phyloP scores from a whole-genome alignment of 64 coral and sea anemone genomes.

The Actinia tenebrosa region DNA sequence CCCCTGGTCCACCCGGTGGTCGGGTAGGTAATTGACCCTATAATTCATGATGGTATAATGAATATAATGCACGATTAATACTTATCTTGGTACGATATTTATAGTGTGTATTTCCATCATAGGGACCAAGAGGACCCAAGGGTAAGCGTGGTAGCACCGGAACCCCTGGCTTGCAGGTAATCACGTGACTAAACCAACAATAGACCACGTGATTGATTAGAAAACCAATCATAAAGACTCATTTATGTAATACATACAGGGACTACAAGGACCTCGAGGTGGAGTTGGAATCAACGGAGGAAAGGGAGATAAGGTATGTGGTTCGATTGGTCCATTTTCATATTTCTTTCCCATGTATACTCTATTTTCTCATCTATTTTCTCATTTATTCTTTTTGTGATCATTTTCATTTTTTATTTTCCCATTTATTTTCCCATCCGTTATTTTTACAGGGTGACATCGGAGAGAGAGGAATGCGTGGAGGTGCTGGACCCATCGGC shows the following conservation, averaged over 20 bases:
- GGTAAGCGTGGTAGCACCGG: neutral
- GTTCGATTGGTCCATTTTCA: too few relatives aligned
- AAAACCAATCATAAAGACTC: neutral
- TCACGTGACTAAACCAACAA: neutral
- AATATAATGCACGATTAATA: too few relatives aligned
- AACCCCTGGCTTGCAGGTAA: neutral
- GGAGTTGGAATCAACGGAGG: neutral
- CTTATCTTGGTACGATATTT: too few relatives aligned
- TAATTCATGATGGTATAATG: too few relatives aligned
- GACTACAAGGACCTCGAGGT: neutral
- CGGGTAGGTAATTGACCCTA: conserved; percentile 8
- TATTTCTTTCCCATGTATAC: too few relatives aligned
- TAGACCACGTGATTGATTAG: neutral
- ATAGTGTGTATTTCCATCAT: neutral
- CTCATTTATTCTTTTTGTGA: neutral
- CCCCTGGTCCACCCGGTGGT: conserved; percentile 16
- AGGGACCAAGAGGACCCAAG: conserved; percentile 8
- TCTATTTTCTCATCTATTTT: too few relatives aligned
- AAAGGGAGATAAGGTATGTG: conserved; percentile 1
- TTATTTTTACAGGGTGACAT: neutral
- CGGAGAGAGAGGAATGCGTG: neutral
- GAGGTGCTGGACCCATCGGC: neutral
- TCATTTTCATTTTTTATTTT: neutral
- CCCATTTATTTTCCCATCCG: neutral
- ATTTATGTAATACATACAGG: neutral